Evolutionary conservation across 2,113 vertebrate genomes (phyloP).

Genomic region (Tiliqua scincoides): DNA sequence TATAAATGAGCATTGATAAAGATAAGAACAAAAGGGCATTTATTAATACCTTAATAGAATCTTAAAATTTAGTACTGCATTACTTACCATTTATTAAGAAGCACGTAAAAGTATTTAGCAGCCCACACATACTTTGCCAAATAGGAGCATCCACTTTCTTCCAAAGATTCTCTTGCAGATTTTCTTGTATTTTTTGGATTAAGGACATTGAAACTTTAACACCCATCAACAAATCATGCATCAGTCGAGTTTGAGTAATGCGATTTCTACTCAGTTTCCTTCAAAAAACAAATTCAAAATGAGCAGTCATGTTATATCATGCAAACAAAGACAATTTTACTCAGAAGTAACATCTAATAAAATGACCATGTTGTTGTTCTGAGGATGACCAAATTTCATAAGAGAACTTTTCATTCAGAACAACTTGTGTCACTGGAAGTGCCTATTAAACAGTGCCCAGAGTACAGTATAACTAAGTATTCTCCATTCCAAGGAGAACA

Average conservation of each 20-base stretch:
- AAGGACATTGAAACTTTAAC: conserved; percentile 90
- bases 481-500: background rate
- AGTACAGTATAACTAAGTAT: background rate
- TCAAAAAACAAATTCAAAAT: conserved; percentile 49
- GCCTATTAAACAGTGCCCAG: background rate
- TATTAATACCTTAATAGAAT: background rate
- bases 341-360: background rate
- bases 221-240: conserved; percentile 86
- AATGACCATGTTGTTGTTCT: background rate
- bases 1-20: background rate
- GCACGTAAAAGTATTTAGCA: conserved; percentile 82
- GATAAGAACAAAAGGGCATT: background rate
- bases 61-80: background rate
- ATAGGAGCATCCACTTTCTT: conserved; percentile 60
- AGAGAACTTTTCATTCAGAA: background rate
- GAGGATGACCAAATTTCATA: background rate
- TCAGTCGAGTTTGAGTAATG: conserved; percentile 87
- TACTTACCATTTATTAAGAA: conserved; percentile 88
- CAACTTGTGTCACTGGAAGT: background rate
- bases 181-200: conserved; percentile 83
- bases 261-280: conserved; percentile 85
- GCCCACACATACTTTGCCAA: conserved; percentile 81
- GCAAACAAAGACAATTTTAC: background rate
- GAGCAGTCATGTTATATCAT: background rate
- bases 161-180: conserved; percentile 66